These are phyloP conservation scores for Acanthosepion pharaonis DNA, from an alignment of 2,888 invertebrate species.

Conservation along the genomic window DNA sequence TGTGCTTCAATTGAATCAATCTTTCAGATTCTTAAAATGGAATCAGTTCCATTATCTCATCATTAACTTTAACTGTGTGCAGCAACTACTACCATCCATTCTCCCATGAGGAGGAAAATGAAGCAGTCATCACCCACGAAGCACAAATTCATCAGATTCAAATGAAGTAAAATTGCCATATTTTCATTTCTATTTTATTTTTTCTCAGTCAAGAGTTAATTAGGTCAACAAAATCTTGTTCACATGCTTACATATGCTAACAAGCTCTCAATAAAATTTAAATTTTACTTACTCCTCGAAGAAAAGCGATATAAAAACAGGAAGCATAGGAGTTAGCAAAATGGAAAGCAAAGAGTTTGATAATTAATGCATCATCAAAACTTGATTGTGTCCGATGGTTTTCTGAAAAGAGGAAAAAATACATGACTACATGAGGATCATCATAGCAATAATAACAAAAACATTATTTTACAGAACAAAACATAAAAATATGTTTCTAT, in stretches of 20 bases:
- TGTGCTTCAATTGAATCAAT: too few relatives aligned
- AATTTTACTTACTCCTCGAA: constrained; percentile 72
- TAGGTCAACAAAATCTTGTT: too few relatives aligned
- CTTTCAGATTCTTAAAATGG: too few relatives aligned
- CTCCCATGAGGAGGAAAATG: too few relatives aligned
- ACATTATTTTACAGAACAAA: not conserved
- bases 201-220: too few relatives aligned
- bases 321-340: constrained; percentile 77
- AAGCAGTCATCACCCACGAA: too few relatives aligned
- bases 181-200: too few relatives aligned
- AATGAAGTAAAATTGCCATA: not conserved
- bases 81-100: too few relatives aligned
- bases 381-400: constrained; percentile 76
- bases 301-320: constrained; percentile 76
- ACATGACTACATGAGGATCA: not conserved
- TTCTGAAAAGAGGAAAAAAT: constrained; percentile 66
- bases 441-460: not conserved
- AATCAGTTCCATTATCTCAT: too few relatives aligned
- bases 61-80: too few relatives aligned
- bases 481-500: not conserved
- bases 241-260: too few relatives aligned
- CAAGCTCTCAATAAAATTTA: not conserved
- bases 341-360: constrained; percentile 77
- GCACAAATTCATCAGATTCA: not conserved
- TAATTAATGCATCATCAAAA: constrained; percentile 75